These are phyloP conservation scores for Criorhina ranunculi DNA, from an alignment of 2,888 invertebrate genomes.

Conservation along the genomic window DNA sequence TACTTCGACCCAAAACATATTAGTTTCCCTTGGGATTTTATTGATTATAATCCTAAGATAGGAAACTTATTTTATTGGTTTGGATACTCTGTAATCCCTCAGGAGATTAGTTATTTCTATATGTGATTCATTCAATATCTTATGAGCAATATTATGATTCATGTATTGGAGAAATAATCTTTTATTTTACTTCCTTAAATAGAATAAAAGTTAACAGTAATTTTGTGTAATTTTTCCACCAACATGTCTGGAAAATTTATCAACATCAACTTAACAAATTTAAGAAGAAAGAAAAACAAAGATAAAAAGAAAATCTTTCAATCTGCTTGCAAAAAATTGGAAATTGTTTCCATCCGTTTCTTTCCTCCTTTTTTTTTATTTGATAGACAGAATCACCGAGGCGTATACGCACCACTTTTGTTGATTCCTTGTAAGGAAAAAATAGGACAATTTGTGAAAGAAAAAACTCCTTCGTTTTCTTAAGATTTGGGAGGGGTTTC, in stretches of 20 bases:
- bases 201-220: no score
- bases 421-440: neutral
- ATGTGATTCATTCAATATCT: neutral
- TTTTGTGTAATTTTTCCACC: slow-evolving; percentile 1
- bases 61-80: slow-evolving; percentile 18
- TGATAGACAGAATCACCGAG: slow-evolving; percentile 30
- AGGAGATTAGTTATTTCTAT: neutral
- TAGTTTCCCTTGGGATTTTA: slow-evolving; percentile 19
- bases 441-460: neutral
- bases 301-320: slow-evolving; percentile 34
- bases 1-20: neutral
- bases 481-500: neutral
- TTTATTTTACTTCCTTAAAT: no score
- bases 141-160: no score
- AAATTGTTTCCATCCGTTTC: slow-evolving; percentile 19
- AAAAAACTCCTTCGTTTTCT: slow-evolving; percentile 19
- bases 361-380: slow-evolving; percentile 3
- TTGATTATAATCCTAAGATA: slow-evolving; percentile 26
- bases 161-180: no score
- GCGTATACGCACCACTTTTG: slow-evolving; percentile 24
- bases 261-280: slow-evolving; percentile 3
- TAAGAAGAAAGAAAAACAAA: slow-evolving; percentile 26
- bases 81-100: slow-evolving; percentile 5
- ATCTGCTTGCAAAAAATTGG: slow-evolving; percentile 43
- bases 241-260: neutral